Base-by-base conservation (phyloP, 2,888 invertebrate species). In the Gisinianus flammeolus region DNA sequence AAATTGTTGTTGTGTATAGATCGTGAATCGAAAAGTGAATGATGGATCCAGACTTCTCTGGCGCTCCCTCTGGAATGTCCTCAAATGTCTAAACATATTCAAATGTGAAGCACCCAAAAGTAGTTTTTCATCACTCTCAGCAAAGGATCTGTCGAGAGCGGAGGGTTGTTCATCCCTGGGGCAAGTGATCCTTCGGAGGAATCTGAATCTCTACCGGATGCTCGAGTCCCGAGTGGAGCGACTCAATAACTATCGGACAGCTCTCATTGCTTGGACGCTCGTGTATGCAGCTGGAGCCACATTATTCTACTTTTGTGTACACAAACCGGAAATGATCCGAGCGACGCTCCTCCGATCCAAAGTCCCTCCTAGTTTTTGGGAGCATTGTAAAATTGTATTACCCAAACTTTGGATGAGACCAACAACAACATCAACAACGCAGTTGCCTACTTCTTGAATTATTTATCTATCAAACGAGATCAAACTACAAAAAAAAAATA, bases 101-200 rank as follows among this genome's bases (percentile, higher is more conserved):
- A 35, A 64, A 6, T 66, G 6, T 30, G 1, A 8, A 5, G 64
- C 77, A 4, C 64, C 58, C 35, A 26, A 19, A 31, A 10, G n/a
- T n/a, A 6, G 54, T 19, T 5, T 8, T 66, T 4, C 12, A 8
- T 12, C 8, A 12, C 31, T 4, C 22, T 35, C 33, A 31, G 24
- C 71, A 66, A 44, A 33, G 10, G 35, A 64, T 2, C 2, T 52
- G 64, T 2, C 5, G 26, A 62, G 10, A 26, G 3, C n/a, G n/a
- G n/a, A n/a, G n/a, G n/a, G n/a, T n/a, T n/a, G n/a, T n/a, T n/a
- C 77, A 0, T 71, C 77, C 5, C 19, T 77, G 19, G 72, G 77
- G 12, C 72, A 77, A 12, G 64, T 77, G 67, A 64, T 77, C 4
- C 31, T 77, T 4, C 26, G 77, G 16, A 22, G 77, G 6, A 62